These are phyloP conservation scores for Dolichotis patagonum DNA, from an alignment of 2,113 vertebrate species.

Conservation along the genomic window DNA sequence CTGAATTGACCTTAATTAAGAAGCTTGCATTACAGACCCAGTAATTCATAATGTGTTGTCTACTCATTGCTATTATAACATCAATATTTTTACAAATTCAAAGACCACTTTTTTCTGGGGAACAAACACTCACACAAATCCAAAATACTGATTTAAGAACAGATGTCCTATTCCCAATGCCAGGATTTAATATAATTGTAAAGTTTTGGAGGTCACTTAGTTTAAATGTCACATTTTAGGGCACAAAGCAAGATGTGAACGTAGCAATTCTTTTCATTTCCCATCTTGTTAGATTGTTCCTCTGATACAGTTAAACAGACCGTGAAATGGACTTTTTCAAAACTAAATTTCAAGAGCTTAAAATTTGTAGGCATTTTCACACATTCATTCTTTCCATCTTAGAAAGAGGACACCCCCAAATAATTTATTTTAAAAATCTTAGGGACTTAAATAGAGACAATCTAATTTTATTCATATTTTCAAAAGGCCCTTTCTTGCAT, in stretches of 20 bases:
- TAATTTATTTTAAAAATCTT: constrained; percentile 35
- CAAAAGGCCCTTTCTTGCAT: not conserved
- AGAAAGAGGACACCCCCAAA: not conserved
- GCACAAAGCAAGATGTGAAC: constrained; percentile 53
- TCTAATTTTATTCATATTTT: constrained; percentile 46
- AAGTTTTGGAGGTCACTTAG: constrained; percentile 42
- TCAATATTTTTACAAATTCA: constrained; percentile 53
- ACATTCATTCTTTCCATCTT: constrained; percentile 26
- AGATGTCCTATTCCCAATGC: constrained; percentile 42
- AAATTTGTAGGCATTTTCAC: constrained; percentile 61
- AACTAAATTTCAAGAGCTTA: constrained; percentile 75
- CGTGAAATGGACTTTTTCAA: constrained; percentile 69
- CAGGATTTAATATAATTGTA: constrained; percentile 62
- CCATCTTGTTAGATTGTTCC: constrained; percentile 61
- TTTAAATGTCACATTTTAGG: constrained; percentile 63
- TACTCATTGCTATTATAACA: constrained; percentile 62
- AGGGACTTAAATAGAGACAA: constrained; percentile 48
- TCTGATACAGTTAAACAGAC: constrained; percentile 68
- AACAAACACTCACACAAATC: not conserved
- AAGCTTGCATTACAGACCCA: constrained; percentile 79
- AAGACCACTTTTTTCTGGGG: constrained; percentile 50
- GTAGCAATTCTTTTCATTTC: constrained; percentile 53
- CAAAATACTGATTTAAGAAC: constrained; percentile 45
- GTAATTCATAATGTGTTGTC: constrained; percentile 71
- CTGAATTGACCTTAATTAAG: constrained; percentile 85